Evolutionary conservation across 2,888 invertebrate species (phyloP).

Genomic region (Drosophila diplacantha): DNA sequence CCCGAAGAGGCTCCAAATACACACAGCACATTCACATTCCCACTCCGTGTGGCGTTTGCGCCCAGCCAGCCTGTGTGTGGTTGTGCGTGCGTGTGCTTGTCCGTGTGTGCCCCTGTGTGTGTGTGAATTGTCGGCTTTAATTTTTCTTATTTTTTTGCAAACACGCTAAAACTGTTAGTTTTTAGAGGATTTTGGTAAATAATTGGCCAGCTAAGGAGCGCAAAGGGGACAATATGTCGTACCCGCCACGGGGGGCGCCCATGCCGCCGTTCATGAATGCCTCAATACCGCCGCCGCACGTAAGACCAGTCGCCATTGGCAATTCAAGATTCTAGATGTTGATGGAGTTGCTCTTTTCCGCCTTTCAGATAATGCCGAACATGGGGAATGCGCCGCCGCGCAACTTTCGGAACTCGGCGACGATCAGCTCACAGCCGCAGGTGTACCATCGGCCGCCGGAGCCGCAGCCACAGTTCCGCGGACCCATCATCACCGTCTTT

Average conservation of each 20-base stretch:
- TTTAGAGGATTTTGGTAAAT: slow-evolving; percentile 4
- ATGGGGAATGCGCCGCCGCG: slow-evolving; percentile 78
- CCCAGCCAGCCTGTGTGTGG: slow-evolving; percentile 9
- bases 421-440: slow-evolving; percentile 78
- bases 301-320: slow-evolving; percentile 42
- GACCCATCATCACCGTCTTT: slow-evolving; percentile 93
- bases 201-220: slow-evolving; percentile 4
- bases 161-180: slow-evolving; percentile 40
- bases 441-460: slow-evolving; percentile 76
- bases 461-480: slow-evolving; percentile 79
- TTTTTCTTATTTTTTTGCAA: slow-evolving; percentile 40
- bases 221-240: slow-evolving; percentile 83
- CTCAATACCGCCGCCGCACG: slow-evolving; percentile 82
- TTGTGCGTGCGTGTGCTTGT: slow-evolving; percentile 27
- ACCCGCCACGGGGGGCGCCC: slow-evolving; percentile 90
- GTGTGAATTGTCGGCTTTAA: slow-evolving; percentile 62
- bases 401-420: slow-evolving; percentile 78
- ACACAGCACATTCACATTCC: slow-evolving; percentile 16
- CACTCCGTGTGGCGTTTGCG: slow-evolving; percentile 45
- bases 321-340: neutral
- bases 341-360: neutral
- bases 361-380: slow-evolving; percentile 79
- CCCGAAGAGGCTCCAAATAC: slow-evolving; percentile 4
- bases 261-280: slow-evolving; percentile 87
- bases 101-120: slow-evolving; percentile 30